Conservation (phyloP, 2,797 vertebrate genomes). For the Hoplostethus atlanticus region DNA sequence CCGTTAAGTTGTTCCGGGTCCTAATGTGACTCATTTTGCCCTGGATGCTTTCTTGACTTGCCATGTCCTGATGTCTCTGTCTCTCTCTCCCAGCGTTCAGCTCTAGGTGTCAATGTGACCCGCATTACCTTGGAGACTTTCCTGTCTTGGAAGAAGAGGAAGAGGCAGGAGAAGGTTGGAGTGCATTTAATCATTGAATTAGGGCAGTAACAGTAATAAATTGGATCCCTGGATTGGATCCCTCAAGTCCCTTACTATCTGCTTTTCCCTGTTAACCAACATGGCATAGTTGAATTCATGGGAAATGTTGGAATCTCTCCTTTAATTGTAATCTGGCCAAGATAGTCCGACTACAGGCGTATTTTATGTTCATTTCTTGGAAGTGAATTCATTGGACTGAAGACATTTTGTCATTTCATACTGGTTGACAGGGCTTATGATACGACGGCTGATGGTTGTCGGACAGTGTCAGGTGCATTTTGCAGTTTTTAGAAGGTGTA, state of each 20-base stretch:
- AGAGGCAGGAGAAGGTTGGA: constrained; percentile 94
- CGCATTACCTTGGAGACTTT: constrained; percentile 98
- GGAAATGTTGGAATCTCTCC: not conserved
- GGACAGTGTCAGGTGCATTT: too few species aligned
- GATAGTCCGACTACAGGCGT: not conserved
- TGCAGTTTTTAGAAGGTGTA: too few species aligned
- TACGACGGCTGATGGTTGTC: too few species aligned
- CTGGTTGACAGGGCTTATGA: too few species aligned
- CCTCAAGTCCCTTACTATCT: too few species aligned
- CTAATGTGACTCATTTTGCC: not conserved
- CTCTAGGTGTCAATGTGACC: constrained; percentile 93
- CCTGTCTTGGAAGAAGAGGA: constrained; percentile 98
- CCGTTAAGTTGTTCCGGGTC: too few species aligned
- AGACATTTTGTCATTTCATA: too few species aligned
- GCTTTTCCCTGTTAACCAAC: not conserved
- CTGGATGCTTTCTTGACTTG: not conserved
- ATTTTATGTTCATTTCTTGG: too few species aligned
- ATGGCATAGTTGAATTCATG: not conserved
- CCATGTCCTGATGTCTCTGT: not conserved
- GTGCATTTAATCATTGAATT: too few species aligned
- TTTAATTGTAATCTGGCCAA: not conserved
- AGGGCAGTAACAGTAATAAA: too few species aligned
- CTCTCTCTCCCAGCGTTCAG: constrained; percentile 86
- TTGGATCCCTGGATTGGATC: too few species aligned
- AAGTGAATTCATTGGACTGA: too few species aligned